Evolutionary conservation across 2,797 vertebrate species (phyloP).

Genomic region (Vipera latastei): DNA sequence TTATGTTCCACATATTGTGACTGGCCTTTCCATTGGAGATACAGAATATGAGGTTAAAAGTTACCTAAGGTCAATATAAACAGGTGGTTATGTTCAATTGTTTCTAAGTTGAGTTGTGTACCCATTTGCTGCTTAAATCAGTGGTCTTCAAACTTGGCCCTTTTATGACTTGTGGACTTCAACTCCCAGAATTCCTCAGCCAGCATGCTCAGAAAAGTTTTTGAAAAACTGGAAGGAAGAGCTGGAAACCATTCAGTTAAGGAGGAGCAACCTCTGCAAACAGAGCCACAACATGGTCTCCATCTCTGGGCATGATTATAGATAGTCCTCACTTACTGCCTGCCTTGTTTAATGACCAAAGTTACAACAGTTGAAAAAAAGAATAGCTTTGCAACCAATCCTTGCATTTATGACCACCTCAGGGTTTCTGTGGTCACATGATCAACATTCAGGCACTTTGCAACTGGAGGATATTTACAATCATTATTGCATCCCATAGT

Average conservation of each 20-base stretch:
- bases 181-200: too few species aligned
- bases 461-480: background rate
- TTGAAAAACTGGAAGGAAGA: background rate
- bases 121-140: background rate
- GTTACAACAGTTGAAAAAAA: background rate
- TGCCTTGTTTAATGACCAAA: background rate
- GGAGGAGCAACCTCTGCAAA: background rate
- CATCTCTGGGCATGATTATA: background rate
- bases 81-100: background rate
- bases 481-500: background rate
- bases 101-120: background rate
- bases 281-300: background rate
- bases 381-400: background rate
- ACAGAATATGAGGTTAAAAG: background rate
- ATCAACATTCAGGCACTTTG: background rate
- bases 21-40: background rate
- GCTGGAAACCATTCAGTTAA: background rate
- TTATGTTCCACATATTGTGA: background rate
- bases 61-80: background rate
- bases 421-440: background rate
- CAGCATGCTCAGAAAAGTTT: background rate
- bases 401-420: background rate
- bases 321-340: background rate
- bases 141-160: too few species aligned
- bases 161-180: too few species aligned